Base-by-base conservation (phyloP, 1,140 invertebrate genomes). In the Drosophila oshimai region DNA sequence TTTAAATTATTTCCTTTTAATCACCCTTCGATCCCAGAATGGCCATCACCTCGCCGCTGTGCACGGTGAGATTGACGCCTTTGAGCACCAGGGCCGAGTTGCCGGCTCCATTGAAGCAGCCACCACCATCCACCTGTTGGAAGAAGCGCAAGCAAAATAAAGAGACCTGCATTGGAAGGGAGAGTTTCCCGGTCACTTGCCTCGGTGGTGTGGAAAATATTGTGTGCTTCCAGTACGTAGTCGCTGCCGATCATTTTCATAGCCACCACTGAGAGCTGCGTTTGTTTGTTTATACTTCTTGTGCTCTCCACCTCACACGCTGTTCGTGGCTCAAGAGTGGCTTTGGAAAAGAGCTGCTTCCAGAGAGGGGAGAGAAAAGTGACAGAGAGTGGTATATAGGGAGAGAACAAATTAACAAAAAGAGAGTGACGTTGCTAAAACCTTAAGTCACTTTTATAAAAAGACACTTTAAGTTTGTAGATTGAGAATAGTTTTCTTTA, bases 21-120 rank as follows among this genome's bases (percentile, higher is more conserved):
- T 47, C 89, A 94, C 97, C 97, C 93, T 98, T 98, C 0, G 97
- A 98, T 5, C 97, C 97, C 5, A 98, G 92, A 60, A 98, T 95
- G 13, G 97, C 97, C 75, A 98, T 94, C 31, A 98, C 96, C 92
- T 98, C 97, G 9, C 97, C 97, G 36, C 96, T 96, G 84, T 97
- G 95, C 0, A 98, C 96, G 58, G 96, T 95, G 41, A 98, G 93
- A 9, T 96, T 97, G 3, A 98, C 96, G 93, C 98, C 97, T 92
- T 98, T 97, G 0, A 98, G 92, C 34, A 98, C 97, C 7, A 97
- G 92, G 12, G 95, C 96, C 5, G 95, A 96, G 74, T 96, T 95
- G 22, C 96, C 94, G 33, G 93, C 95, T 1, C 96, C 96, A 41
- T 95, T 94, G n/a, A 97, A 92, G 81, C 95, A 96, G 15, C 95